Conservation (phyloP, 2,797 vertebrate genomes). For the Zenarchopterus dispar region DNA sequence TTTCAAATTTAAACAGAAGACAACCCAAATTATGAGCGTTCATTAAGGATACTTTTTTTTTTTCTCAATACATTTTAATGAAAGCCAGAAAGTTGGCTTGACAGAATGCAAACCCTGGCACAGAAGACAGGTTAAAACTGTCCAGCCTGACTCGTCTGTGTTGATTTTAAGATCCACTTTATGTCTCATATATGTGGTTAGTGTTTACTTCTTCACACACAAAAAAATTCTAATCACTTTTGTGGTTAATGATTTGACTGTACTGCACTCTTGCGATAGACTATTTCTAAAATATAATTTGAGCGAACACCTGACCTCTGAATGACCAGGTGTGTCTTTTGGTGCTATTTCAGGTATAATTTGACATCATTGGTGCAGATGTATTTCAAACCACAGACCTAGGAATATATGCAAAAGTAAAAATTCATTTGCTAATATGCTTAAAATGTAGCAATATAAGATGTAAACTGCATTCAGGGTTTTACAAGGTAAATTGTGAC, state of each 20-base stretch:
- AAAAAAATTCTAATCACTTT: constrained; percentile 66
- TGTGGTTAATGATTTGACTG: constrained; percentile 71
- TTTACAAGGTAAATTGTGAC: constrained; percentile 76
- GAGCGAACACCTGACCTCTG: constrained; percentile 61
- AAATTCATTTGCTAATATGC: constrained; percentile 71
- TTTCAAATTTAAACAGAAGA: constrained; percentile 49
- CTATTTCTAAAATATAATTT: constrained; percentile 79
- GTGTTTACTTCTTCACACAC: constrained; percentile 68
- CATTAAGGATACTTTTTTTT: constrained; percentile 54
- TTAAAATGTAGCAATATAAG: constrained; percentile 80
- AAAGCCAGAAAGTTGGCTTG: constrained; percentile 30
- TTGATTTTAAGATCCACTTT: constrained; percentile 70
- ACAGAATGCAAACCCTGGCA: constrained; percentile 44
- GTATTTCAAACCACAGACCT: constrained; percentile 72
- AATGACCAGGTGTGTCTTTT: constrained; percentile 71
- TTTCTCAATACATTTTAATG: constrained; percentile 58
- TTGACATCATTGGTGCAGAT: constrained; percentile 74
- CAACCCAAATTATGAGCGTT: constrained; percentile 58
- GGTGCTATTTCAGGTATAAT: constrained; percentile 81
- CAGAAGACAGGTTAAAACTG: constrained; percentile 30
- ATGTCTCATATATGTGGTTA: constrained; percentile 69
- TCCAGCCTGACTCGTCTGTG: constrained; percentile 42
- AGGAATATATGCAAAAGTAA: constrained; percentile 79
- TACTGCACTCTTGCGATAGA: constrained; percentile 74
- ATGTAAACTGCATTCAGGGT: constrained; percentile 76